phyloP scores from a whole-genome alignment of 1,140 invertebrate species.

The Drosophila carrolli region DNA sequence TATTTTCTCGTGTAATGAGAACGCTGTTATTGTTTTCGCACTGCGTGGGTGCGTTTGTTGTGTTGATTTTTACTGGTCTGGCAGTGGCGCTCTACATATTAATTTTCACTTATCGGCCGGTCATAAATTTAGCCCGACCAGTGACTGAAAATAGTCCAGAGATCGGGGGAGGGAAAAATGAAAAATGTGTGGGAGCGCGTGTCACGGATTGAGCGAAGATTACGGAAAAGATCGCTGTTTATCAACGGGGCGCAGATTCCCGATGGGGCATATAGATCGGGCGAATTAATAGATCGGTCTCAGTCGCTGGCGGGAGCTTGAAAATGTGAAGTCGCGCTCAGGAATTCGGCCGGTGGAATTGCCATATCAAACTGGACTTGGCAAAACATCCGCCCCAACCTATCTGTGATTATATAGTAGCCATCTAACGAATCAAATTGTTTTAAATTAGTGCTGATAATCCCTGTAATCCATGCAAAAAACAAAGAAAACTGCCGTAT shows the following conservation, averaged over 20 bases:
- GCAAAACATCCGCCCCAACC: conserved; percentile 43
- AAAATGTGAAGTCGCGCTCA: conserved; percentile 70
- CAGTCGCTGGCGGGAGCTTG: conserved; percentile 62
- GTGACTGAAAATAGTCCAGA: conserved; percentile 49
- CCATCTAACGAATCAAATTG: conserved; percentile 21
- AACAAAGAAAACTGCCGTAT: conserved; percentile 39
- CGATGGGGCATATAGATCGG: conserved; percentile 39
- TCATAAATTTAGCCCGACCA: conserved; percentile 48
- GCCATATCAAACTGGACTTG: conserved; percentile 27
- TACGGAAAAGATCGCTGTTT: conserved; percentile 44
- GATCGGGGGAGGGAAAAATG: background rate
- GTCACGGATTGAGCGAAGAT: conserved; percentile 42
- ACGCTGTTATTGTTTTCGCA: conserved; percentile 71
- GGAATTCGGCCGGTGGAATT: conserved; percentile 27
- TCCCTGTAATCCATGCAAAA: conserved; percentile 3
- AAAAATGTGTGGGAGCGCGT: conserved; percentile 38
- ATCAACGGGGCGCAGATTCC: conserved; percentile 35
- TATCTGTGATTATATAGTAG: conserved; percentile 67
- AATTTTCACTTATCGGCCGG: conserved; percentile 54
- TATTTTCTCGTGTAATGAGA: conserved; percentile 43
- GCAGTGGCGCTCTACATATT: conserved; percentile 45
- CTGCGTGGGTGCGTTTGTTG: conserved; percentile 41
- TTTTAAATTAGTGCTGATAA: conserved; percentile 39
- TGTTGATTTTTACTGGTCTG: conserved; percentile 62
- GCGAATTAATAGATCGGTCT: conserved; percentile 21